Percentiles rank a stretch among this genome's conserved stretches.
These are phyloP conservation scores for Brachionus rubens DNA, from an alignment of 1,140 invertebrate species.

Conservation along the genomic window DNA sequence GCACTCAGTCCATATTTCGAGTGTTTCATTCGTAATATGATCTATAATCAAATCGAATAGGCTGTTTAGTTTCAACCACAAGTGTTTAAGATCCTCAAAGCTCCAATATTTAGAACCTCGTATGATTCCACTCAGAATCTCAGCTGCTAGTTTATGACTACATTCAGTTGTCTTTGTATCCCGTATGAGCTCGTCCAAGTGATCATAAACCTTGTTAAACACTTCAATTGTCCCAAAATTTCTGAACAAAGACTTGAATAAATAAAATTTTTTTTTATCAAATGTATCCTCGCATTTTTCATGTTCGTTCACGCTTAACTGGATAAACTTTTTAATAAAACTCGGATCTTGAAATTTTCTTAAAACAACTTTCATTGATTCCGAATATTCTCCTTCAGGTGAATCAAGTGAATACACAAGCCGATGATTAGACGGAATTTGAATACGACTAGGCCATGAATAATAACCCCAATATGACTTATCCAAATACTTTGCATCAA, in stretches of 20 bases:
- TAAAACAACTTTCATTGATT: slow-evolving; percentile 58
- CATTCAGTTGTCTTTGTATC: slow-evolving; percentile 72
- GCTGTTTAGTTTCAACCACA: not conserved
- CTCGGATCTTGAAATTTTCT: slow-evolving; percentile 60
- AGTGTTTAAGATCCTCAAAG: slow-evolving; percentile 64
- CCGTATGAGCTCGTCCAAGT: slow-evolving; percentile 67
- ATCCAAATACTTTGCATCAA: slow-evolving; percentile 64
- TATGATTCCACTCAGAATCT: slow-evolving; percentile 74
- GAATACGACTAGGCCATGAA: slow-evolving; percentile 70
- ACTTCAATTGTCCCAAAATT: slow-evolving; percentile 69
- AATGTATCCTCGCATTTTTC: slow-evolving; percentile 80
- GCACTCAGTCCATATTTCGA: slow-evolving; percentile 20
- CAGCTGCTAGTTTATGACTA: slow-evolving; percentile 76
- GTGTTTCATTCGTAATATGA: not conserved
- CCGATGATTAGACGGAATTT: not conserved
- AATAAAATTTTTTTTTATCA: slow-evolving; percentile 65
- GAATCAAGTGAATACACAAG: slow-evolving; percentile 58
- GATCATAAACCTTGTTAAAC: slow-evolving; percentile 66
- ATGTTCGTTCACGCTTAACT: slow-evolving; percentile 76
- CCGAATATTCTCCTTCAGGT: slow-evolving; percentile 60
- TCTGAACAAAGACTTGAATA: slow-evolving; percentile 77
- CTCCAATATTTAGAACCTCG: slow-evolving; percentile 78
- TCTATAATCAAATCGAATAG: slow-evolving; percentile 33
- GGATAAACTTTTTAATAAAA: slow-evolving; percentile 72
- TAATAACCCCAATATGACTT: slow-evolving; percentile 74